Evolutionary conservation across 1,140 invertebrate species (phyloP).

Genomic region (Eciton burchellii): DNA sequence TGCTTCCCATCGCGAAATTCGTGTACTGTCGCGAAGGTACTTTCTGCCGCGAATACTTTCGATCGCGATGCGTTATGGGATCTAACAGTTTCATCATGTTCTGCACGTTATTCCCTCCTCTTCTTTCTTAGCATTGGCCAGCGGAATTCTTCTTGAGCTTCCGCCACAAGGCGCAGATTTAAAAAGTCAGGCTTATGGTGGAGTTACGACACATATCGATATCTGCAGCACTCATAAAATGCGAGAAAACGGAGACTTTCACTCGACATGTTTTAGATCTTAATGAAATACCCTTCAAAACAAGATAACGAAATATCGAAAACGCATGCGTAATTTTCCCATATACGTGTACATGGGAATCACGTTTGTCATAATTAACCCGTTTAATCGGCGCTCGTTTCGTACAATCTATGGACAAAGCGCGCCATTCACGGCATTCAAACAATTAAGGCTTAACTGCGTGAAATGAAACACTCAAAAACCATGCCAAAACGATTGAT

Average conservation of each 20-base stretch:
- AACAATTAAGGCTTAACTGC: too few species aligned
- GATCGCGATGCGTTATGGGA: neutral
- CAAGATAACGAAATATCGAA: neutral
- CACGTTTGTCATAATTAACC: too few species aligned
- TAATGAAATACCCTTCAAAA: neutral
- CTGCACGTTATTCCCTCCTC: slow-evolving; percentile 5
- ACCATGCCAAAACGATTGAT: too few species aligned
- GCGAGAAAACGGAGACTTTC: slow-evolving; percentile 16
- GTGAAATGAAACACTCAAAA: too few species aligned
- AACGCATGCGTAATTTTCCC: too few species aligned
- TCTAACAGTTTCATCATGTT: slow-evolving; percentile 16
- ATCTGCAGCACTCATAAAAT: slow-evolving; percentile 42
- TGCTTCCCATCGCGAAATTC: neutral
- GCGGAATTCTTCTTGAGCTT: slow-evolving; percentile 46
- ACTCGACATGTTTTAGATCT: neutral
- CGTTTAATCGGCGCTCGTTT: too few species aligned
- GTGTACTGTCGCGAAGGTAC: slow-evolving; percentile 12
- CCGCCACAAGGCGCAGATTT: slow-evolving; percentile 46
- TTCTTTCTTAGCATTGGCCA: slow-evolving; percentile 15
- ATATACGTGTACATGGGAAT: too few species aligned
- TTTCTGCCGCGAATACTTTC: slow-evolving; percentile 3
- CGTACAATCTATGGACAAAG: too few species aligned
- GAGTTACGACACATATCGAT: slow-evolving; percentile 61
- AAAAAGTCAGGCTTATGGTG: slow-evolving; percentile 49
- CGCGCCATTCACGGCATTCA: too few species aligned